Evolutionary conservation across 2,888 invertebrate species (phyloP).

Genomic region (Aphrophora alni): DNA sequence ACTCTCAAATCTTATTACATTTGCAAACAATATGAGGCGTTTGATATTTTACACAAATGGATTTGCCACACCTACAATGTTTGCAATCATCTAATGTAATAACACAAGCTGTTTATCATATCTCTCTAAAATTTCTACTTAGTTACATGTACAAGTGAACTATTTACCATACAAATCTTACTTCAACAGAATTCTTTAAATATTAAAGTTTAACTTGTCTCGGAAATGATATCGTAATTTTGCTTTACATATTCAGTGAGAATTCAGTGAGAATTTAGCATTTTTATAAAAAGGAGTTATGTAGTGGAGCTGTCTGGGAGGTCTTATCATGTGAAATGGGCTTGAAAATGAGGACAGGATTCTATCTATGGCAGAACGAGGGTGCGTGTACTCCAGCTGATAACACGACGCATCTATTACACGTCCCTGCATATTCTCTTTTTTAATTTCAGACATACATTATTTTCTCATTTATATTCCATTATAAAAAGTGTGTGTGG

Average conservation of each 20-base stretch:
- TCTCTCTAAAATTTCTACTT: too few relatives aligned
- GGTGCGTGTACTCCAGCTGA: not conserved
- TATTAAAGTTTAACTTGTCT: too few relatives aligned
- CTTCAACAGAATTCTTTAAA: too few relatives aligned
- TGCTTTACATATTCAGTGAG: not conserved
- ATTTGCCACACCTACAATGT: too few relatives aligned
- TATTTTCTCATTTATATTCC: conserved; percentile 6
- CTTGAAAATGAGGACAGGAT: conserved; percentile 9
- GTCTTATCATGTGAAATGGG: not conserved
- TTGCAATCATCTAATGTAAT: too few relatives aligned
- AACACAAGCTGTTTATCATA: too few relatives aligned
- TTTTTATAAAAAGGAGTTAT: conserved; percentile 6
- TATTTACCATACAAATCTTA: too few relatives aligned
- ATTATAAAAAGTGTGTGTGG: not conserved
- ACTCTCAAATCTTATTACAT: too few relatives aligned
- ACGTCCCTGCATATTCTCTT: conserved; percentile 1
- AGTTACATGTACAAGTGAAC: too few relatives aligned
- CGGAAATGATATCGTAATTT: too few relatives aligned
- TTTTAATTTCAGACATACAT: not conserved
- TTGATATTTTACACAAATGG: too few relatives aligned
- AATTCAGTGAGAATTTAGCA: not conserved
- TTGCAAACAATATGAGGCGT: too few relatives aligned
- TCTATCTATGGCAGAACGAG: not conserved
- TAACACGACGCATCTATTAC: not conserved
- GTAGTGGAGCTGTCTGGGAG: not conserved